Percentiles rank a stretch among this genome's conserved stretches.
Conservation (phyloP, 2,888 invertebrate species). For the Dasypolia templi region DNA sequence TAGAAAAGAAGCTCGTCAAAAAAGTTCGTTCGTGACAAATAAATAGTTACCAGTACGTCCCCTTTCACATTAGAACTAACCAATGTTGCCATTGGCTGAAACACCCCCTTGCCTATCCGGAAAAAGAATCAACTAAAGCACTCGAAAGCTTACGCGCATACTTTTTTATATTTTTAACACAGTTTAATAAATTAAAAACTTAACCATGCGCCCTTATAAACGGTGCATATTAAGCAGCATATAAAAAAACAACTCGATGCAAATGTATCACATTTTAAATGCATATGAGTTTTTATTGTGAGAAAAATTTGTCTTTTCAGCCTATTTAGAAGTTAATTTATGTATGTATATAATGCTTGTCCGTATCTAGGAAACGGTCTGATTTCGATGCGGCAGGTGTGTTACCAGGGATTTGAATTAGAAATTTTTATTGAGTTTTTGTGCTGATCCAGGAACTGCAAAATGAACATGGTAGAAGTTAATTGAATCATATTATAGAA, state of each 20-base stretch:
- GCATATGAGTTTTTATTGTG: constrained; percentile 64
- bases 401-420: constrained; percentile 39
- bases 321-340: constrained; percentile 53
- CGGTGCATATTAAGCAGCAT: constrained; percentile 67
- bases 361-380: constrained; percentile 58
- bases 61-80: constrained; percentile 25
- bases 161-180: constrained; percentile 61
- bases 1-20: neutral
- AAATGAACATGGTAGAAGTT: neutral
- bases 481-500: neutral
- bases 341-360: constrained; percentile 43
- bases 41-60: constrained; percentile 41
- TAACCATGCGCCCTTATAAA: constrained; percentile 57
- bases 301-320: constrained; percentile 61
- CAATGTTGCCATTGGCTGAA: constrained; percentile 54
- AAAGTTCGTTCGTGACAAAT: constrained; percentile 27
- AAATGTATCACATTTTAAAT: constrained; percentile 66
- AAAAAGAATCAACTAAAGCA: constrained; percentile 46
- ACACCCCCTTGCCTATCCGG: constrained; percentile 46
- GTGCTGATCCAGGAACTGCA: constrained; percentile 28
- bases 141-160: constrained; percentile 56
- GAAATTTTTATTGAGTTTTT: constrained; percentile 48
- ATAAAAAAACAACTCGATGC: constrained; percentile 59
- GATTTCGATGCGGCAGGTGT: constrained; percentile 35
- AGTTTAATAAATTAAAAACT: constrained; percentile 68